Evolutionary conservation across 2,888 invertebrate genomes (phyloP).

Genomic region (Glaucopsyche alexis): DNA sequence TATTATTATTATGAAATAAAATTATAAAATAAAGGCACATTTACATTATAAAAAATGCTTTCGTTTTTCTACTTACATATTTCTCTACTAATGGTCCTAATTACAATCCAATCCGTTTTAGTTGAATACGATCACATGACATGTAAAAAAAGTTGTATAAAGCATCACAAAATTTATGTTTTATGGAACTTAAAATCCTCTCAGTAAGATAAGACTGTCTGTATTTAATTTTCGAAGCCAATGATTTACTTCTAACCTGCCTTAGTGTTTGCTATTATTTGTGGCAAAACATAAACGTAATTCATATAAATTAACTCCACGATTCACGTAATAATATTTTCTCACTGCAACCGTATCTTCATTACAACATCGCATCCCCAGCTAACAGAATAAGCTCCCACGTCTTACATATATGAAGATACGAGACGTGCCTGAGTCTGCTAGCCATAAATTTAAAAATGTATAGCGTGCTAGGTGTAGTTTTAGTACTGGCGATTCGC

Average conservation of each 20-base stretch:
- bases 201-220: no score
- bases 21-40: no score
- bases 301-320: not conserved
- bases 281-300: not conserved
- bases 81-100: no score
- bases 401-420: slow-evolving; percentile 45
- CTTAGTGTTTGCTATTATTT: not conserved
- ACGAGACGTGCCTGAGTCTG: slow-evolving; percentile 40
- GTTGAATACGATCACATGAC: no score
- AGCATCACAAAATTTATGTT: no score
- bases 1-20: no score
- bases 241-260: not conserved
- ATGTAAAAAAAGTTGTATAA: no score
- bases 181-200: no score
- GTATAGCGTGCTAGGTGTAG: slow-evolving; percentile 41
- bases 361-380: slow-evolving; percentile 32
- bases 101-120: no score
- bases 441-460: slow-evolving; percentile 57
- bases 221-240: not conserved
- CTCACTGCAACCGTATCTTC: not conserved
- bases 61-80: no score
- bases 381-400: slow-evolving; percentile 35
- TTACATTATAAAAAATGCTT: no score
- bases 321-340: not conserved
- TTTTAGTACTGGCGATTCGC: slow-evolving; percentile 38